phyloP scores from a whole-genome alignment of 2,797 vertebrate genomes.

The Acropternis orthonyx region DNA sequence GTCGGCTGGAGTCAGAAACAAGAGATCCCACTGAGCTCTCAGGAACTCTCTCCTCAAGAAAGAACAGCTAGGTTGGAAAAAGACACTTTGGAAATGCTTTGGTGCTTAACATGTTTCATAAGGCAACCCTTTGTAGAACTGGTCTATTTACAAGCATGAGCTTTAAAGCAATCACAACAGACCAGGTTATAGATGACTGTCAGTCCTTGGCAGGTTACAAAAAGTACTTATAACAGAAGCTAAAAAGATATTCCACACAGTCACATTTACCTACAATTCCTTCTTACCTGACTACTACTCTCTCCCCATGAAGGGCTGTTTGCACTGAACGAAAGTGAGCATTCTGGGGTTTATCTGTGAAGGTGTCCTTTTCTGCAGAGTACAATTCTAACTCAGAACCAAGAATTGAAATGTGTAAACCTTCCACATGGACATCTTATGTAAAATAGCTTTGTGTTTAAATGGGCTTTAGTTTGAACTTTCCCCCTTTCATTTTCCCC shows the following conservation, averaged over 20 bases:
- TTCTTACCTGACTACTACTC: background rate
- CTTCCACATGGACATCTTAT: background rate
- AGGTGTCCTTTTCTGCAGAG: slow-evolving; percentile 4
- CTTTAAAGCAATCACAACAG: background rate
- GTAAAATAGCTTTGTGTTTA: slow-evolving; percentile 54
- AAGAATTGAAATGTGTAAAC: background rate
- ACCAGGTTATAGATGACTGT: background rate
- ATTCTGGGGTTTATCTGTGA: background rate
- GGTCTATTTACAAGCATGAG: background rate
- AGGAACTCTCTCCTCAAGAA: background rate
- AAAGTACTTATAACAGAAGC: background rate
- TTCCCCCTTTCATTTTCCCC: background rate
- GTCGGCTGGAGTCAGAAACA: background rate
- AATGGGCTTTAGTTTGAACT: slow-evolving; percentile 34
- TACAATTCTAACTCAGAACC: background rate
- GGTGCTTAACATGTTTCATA: background rate
- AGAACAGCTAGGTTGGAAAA: background rate
- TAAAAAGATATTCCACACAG: background rate
- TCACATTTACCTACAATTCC: background rate
- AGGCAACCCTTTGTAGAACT: background rate
- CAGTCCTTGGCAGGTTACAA: background rate
- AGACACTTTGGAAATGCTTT: background rate
- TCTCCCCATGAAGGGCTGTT: slow-evolving; percentile 5
- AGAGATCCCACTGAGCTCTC: background rate
- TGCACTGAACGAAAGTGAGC: background rate